Evolutionary conservation across 2,797 vertebrate genomes (phyloP).

Genomic region (Thripadectes ignobilis): DNA sequence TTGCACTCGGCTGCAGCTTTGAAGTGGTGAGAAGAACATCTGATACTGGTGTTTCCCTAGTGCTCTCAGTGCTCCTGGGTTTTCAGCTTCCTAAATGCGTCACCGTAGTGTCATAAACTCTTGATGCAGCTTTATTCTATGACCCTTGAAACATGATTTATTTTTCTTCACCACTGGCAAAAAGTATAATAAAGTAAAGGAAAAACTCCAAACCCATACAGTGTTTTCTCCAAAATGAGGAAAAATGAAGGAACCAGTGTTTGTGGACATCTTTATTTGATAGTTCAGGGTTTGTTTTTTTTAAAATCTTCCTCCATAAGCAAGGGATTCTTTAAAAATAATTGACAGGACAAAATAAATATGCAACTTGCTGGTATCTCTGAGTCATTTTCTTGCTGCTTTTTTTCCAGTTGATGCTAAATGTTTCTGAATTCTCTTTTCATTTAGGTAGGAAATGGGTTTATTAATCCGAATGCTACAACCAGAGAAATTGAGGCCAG

Average conservation of each 20-base stretch:
- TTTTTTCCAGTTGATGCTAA: constrained; percentile 51
- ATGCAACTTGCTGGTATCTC: not conserved
- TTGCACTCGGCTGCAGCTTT: not conserved
- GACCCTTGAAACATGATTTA: constrained; percentile 16
- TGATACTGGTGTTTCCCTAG: not conserved
- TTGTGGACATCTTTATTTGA: constrained; percentile 50
- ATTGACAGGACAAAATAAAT: constrained; percentile 72
- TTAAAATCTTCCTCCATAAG: constrained; percentile 47
- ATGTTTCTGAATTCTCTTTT: constrained; percentile 64
- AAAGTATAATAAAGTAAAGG: not conserved
- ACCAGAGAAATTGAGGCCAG: constrained; percentile 48
- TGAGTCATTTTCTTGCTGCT: constrained; percentile 51
- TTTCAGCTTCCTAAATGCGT: not conserved
- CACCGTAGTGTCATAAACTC: not conserved
- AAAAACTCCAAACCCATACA: not conserved
- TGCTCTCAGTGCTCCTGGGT: not conserved
- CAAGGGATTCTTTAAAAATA: constrained; percentile 75
- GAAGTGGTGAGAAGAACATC: not conserved
- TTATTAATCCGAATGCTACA: constrained; percentile 73
- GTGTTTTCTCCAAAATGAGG: constrained; percentile 62
- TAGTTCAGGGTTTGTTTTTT: not conserved
- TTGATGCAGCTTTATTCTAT: not conserved
- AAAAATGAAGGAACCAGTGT: constrained; percentile 57
- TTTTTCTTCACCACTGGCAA: not conserved
- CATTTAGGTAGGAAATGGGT: constrained; percentile 66